Conservation (phyloP, 2,888 invertebrate species). For the Cheilosia vernalis region DNA sequence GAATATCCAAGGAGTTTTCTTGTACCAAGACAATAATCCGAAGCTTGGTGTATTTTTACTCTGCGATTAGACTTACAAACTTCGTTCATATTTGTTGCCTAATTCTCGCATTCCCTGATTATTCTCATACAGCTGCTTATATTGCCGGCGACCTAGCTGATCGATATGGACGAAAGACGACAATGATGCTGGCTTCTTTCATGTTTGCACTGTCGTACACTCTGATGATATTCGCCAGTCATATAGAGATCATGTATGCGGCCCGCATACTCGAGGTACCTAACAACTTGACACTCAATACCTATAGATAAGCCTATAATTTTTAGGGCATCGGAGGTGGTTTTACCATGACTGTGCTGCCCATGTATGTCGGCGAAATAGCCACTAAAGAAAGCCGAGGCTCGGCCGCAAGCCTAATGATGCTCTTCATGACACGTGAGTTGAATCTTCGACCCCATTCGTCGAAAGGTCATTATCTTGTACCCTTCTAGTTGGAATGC, state of each 20-base stretch:
- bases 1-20: too few relatives aligned
- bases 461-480: not conserved
- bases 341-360: conserved; percentile 88
- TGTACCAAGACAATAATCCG: too few relatives aligned
- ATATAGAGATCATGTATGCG: conserved; percentile 85
- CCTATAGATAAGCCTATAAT: too few relatives aligned
- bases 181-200: conserved; percentile 86
- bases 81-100: too few relatives aligned
- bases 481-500: conserved; percentile 84
- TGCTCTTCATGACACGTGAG: conserved; percentile 84
- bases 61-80: too few relatives aligned
- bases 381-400: conserved; percentile 92
- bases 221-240: conserved; percentile 86
- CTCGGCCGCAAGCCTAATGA: conserved; percentile 91
- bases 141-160: conserved; percentile 88
- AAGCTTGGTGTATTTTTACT: too few relatives aligned
- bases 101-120: conserved; percentile 3
- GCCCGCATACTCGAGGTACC: conserved; percentile 80
- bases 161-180: conserved; percentile 88
- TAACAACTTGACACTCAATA: not conserved
- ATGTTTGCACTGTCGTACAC: conserved; percentile 90
- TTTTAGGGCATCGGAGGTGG: conserved; percentile 86
- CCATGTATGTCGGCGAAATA: conserved; percentile 95
- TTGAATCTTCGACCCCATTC: not conserved
- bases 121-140: conserved; percentile 86